phyloP scores from a whole-genome alignment of 2,797 vertebrate genomes.

The Chelon labrosus region DNA sequence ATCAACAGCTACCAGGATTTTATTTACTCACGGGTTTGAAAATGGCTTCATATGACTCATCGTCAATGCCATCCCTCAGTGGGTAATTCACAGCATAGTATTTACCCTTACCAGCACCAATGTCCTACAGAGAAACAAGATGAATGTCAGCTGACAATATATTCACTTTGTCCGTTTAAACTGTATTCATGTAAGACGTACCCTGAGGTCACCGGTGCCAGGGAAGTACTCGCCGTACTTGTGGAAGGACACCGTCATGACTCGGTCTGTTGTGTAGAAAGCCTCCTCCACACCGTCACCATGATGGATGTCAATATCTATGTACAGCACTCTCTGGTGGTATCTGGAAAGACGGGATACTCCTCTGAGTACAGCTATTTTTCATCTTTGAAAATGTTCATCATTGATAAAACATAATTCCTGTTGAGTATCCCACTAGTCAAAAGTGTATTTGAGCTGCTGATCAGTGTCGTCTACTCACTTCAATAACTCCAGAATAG shows the following conservation, averaged over 20 bases:
- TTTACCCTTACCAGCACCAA: conserved; percentile 97
- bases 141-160: not conserved
- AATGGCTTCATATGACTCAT: conserved; percentile 97
- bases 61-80: conserved; percentile 96
- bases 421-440: not conserved
- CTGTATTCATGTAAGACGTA: conserved; percentile 74
- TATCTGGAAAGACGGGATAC: conserved; percentile 83
- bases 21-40: conserved; percentile 93
- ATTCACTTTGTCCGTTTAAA: not conserved
- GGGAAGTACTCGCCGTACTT: conserved; percentile 99
- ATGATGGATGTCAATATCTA: conserved; percentile 99
- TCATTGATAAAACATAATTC: not conserved
- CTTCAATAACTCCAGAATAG: conserved; percentile 98
- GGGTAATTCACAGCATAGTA: conserved; percentile 99
- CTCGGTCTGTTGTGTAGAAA: conserved; percentile 98
- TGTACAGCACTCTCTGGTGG: conserved; percentile 98
- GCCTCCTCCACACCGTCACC: conserved; percentile 98
- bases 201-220: conserved; percentile 96
- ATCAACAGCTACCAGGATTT: not conserved
- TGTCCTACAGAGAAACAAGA: conserved; percentile 86
- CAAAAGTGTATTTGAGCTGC: not conserved
- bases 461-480: conserved; percentile 71
- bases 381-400: not conserved
- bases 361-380: not conserved
- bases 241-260: conserved; percentile 99